phyloP scores from a whole-genome alignment of 2,797 vertebrate genomes.

The Centroberyx gerrardi region DNA sequence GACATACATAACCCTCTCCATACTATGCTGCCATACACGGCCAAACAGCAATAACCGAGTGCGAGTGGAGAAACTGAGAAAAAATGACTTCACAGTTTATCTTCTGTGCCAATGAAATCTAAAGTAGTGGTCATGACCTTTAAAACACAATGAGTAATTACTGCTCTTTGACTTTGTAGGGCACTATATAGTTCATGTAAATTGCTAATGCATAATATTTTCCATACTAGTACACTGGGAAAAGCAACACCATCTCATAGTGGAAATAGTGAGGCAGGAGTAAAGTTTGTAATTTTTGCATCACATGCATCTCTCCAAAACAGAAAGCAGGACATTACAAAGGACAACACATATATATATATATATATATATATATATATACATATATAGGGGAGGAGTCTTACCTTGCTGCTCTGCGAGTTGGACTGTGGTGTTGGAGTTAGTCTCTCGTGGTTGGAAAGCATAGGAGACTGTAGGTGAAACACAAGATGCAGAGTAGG shows the following conservation, averaged over 20 bases:
- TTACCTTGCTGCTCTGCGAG: constrained; percentile 77
- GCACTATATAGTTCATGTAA: background rate
- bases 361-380: too few species aligned
- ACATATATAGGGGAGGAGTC: background rate
- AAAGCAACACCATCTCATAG: constrained; percentile 3
- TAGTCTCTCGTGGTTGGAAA: constrained; percentile 62
- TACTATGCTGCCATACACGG: constrained; percentile 17
- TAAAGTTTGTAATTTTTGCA: background rate
- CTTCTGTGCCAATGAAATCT: constrained; percentile 21
- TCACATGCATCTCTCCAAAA: background rate
- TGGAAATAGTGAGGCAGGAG: background rate
- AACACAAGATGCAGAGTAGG: constrained; percentile 50
- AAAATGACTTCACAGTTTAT: constrained; percentile 27
- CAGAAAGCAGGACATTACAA: background rate
- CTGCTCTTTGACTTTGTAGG: constrained; percentile 20
- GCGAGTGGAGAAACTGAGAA: constrained; percentile 27
- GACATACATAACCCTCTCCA: constrained; percentile 25
- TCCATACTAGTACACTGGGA: background rate
- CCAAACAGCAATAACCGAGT: constrained; percentile 37
- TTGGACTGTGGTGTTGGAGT: constrained; percentile 53
- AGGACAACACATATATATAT: background rate
- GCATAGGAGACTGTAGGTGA: constrained; percentile 66
- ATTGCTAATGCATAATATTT: constrained; percentile 2
- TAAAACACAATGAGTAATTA: constrained; percentile 19
- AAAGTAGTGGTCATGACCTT: constrained; percentile 13